Evolutionary conservation across 2,113 vertebrate species (phyloP), one percentile per base, ranked within the genome.

Genomic region (Phyllopteryx taeniolatus): DNA sequence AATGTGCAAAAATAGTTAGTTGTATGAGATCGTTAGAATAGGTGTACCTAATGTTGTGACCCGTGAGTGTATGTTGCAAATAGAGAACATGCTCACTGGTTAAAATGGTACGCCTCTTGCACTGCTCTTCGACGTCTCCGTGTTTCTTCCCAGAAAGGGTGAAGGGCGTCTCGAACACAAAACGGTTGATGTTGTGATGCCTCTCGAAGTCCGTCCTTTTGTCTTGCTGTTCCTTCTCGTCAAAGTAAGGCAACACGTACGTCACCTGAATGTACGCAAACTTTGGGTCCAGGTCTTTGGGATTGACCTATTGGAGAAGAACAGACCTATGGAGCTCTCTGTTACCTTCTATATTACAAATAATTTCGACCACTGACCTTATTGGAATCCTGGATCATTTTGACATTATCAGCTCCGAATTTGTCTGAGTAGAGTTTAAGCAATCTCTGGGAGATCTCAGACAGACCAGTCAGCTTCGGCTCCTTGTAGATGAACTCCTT

Each of bases 401-500:
- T 99, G 82, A 99, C 98, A 0, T 98, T 99, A 79, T 99, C 97
- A 12, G 95, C 93, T 80, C 97, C 98, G 61, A 99, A 99, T 89
- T 99, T 99, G 91, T 99, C 97, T 0, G 97, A 96, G 44, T 99
- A 99, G 68, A 99, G 95, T 76, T 98, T 99, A 71, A 99, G 94
- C 75, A 99, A 86, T 73, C 98, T 93, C 80, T 99, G 98, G 42
- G 97, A 99, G 82, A 99, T 98, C 91, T 99, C 98, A 0, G 98
- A 99, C 62, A 99, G 91, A 15, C 96, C 98, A 0, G 98, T 99
- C 83, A 99, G 90, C 81, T 99, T 99, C 3, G 98, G 98, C 76
- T 99, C 98, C 83, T 99, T 99, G 81, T 99, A 99, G 83, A 99
- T 98, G 66, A 98, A 99, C 79, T 99, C 98, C 87, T 99, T 98